Evolutionary conservation across 2,113 vertebrate genomes (phyloP).

Genomic region (Ictalurus punctatus): DNA sequence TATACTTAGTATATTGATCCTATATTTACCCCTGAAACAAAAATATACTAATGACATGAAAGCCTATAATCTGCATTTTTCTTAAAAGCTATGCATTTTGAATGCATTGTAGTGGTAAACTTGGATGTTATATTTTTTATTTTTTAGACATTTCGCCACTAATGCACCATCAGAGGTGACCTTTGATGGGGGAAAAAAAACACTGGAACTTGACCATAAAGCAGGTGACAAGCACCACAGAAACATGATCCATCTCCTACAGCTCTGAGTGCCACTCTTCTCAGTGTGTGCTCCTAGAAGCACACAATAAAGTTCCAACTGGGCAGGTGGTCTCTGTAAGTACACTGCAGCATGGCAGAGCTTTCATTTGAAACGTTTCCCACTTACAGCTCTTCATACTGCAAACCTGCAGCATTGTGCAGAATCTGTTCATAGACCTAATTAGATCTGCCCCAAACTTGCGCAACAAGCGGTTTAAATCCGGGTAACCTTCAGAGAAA

Average conservation of each 20-base stretch:
- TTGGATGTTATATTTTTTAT: not conserved
- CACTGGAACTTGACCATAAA: not conserved
- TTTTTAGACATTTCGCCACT: not conserved
- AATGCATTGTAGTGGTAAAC: not conserved
- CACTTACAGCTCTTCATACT: not conserved
- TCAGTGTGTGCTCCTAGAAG: not conserved
- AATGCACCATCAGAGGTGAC: not conserved
- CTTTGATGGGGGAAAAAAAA: not conserved
- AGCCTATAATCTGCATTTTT: not conserved
- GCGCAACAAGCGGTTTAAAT: not conserved
- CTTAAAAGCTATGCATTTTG: not conserved
- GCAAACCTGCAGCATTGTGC: not conserved
- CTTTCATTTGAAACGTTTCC: not conserved
- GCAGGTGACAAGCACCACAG: not conserved
- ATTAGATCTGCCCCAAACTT: not conserved
- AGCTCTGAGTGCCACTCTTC: not conserved
- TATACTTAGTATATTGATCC: not conserved
- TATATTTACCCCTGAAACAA: not conserved
- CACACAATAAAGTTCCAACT: not conserved
- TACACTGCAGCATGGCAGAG: constrained; percentile 56
- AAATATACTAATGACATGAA: no score
- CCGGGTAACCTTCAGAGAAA: not conserved
- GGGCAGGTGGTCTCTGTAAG: constrained; percentile 18
- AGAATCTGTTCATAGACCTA: not conserved
- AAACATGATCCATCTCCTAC: not conserved